A percentile compares a stretch with the other conserved stretches of the same genome.
Conservation (phyloP, 2,888 invertebrate species). For the Lycocerus yunnanus region DNA sequence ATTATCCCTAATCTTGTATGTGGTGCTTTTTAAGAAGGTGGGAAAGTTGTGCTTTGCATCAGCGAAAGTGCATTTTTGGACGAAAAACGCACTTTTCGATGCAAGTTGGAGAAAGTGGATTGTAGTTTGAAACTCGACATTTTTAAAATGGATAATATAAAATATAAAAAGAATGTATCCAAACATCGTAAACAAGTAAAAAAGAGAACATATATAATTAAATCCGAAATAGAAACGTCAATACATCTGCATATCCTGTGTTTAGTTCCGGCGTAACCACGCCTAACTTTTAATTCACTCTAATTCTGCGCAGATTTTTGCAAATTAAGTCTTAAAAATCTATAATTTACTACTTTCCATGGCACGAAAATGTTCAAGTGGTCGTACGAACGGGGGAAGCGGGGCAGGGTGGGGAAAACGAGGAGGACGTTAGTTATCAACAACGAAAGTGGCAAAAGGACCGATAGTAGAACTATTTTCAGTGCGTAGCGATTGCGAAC, state of each 20-base stretch:
- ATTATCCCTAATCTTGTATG: not conserved
- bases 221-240: slow-evolving; percentile 58
- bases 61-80: not conserved
- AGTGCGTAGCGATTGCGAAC: slow-evolving; percentile 40
- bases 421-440: slow-evolving; percentile 18
- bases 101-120: not conserved
- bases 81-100: not conserved
- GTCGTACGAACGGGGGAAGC: slow-evolving; percentile 33
- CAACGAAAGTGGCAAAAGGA: slow-evolving; percentile 16
- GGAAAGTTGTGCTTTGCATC: too few relatives aligned
- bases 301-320: slow-evolving; percentile 57
- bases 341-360: slow-evolving; percentile 52
- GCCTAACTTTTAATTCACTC: slow-evolving; percentile 57
- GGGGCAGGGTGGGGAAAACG: slow-evolving; percentile 28
- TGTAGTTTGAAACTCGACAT: slow-evolving; percentile 23
- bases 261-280: slow-evolving; percentile 48
- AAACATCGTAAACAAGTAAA: slow-evolving; percentile 48
- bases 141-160: slow-evolving; percentile 41
- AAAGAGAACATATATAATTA: slow-evolving; percentile 55
- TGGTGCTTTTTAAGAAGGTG: not conserved
- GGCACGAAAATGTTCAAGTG: slow-evolving; percentile 33
- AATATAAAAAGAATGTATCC: slow-evolving; percentile 39
- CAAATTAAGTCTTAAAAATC: slow-evolving; percentile 53
- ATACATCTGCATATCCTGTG: slow-evolving; percentile 51
- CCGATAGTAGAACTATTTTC: slow-evolving; percentile 37